Evolutionary conservation across 2,888 invertebrate species (phyloP).

Genomic region (Chymomyza amoena): DNA sequence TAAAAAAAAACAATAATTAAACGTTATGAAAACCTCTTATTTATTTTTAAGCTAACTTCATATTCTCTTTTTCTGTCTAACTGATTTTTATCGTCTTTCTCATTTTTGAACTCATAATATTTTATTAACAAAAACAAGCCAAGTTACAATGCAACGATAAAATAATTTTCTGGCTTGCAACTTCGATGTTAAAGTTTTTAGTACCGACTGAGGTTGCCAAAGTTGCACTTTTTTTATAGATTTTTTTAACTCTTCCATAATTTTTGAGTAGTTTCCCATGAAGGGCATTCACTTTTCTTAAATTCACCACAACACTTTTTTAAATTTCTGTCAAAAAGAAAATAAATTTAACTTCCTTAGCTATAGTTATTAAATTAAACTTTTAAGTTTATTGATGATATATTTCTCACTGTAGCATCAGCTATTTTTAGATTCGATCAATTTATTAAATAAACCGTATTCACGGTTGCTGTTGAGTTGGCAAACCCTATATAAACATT

Average conservation of each 20-base stretch:
- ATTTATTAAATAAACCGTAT: no score
- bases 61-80: no score
- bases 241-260: constrained; percentile 31
- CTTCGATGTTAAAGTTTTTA: constrained; percentile 42
- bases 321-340: constrained; percentile 5
- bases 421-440: no score
- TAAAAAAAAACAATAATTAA: no score
- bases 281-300: background rate
- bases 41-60: no score
- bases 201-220: background rate
- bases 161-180: constrained; percentile 16
- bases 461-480: no score
- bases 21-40: no score
- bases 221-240: constrained; percentile 16
- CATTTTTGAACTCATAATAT: background rate
- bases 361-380: constrained; percentile 33
- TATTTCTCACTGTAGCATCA: background rate
- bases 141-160: constrained; percentile 4
- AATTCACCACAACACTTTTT: no score
- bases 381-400: constrained; percentile 12
- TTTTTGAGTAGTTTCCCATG: constrained; percentile 1
- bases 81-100: no score
- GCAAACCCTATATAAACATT: no score
- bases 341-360: background rate
- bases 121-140: constrained; percentile 31